Evolutionary conservation across 2,113 vertebrate species (phyloP), one percentile per base, ranked within the genome.

Genomic region (Gadus macrocephalus): DNA sequence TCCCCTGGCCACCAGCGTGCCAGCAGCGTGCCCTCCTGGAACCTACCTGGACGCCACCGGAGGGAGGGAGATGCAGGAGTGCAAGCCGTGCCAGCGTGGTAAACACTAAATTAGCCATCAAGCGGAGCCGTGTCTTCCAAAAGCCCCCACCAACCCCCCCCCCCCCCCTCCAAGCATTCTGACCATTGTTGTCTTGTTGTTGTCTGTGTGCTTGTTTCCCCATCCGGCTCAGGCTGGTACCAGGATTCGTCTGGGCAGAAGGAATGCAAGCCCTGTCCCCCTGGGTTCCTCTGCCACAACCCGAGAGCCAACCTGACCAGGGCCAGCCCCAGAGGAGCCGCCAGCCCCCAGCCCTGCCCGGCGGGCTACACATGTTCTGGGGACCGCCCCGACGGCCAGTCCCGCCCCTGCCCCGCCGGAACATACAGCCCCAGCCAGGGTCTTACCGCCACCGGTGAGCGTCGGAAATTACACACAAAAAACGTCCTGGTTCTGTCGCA

Each of bases 341-440:
- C 79, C 58, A 74, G 16, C 68, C 93, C 93, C 66, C 67, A 86
- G 66, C 88, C 79, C 61, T 93, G 92, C 77, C 90, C 91, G 25
- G 69, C 87, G 38, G 92, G 92, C 16, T 90, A 88, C 74, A 83
- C 85, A 66, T 93, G 92, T 76, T 88, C 91, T 6, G 75, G 66
- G 38, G 80, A 85, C 31, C 81, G 77, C 71, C 68, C 74, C 27
- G 64, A 73, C 55, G 77, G 67, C 60, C 77, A 71, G 25, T 84
- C 83, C 12, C 16, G 88, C 1, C 89, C 91, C 27, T 94, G 93
- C 74, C 91, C 92, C 19, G 88, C 66, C 84, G 92, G 93, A 68
- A 93, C 90, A 65, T 93, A 89, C 77, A 92, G 84, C 75, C 77
- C 85, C 1, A 66, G 55, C 8, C 78, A 63, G 73, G 90, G 92